Base-by-base conservation (phyloP, 1,140 invertebrate species). In the Plodia interpunctella region DNA sequence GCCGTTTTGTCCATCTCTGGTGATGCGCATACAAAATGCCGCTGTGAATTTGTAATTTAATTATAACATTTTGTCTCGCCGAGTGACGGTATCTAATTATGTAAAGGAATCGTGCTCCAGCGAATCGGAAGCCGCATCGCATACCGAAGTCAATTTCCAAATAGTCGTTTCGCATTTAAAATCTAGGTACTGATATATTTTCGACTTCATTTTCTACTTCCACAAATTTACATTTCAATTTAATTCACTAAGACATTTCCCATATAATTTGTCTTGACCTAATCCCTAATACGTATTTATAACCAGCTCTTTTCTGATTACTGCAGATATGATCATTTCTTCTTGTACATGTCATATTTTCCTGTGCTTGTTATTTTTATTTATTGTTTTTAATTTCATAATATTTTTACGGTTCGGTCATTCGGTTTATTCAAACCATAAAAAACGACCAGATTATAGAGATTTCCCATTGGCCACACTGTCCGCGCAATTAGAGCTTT, bases 41-140 rank as follows among this genome's bases (percentile, higher is more conserved):
- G 66, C 72, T 68, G 71, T 73, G 67, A 76, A 78, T 74, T 77
- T 69, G 68, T 76, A 83, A 85, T 85, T 83, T 76, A 76, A 85
- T 82, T 83, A 80, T 59, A 69, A 79, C 65, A 73, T 79, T 76
- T 76, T 76, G 72, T 78, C 65, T 77, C 68, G 66, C 5, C 13
- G 51, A 21, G 51, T 28, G 51, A 53, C 51, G 8, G 51, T 51
- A 11, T 25, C 20, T 21, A 15, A 53, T 53, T 28, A 21, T 11
- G 51, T 21, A 25, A 53, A 53, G 19, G 51, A 53, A 53, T 53
- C 51, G 51, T 53, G 51, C 19, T 53, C 51, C 51, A 53, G 13
- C n/a, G 38, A 3, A 44, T 44, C 38, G 2, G 5, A 15, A 2
- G 13, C 13, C 15, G 13, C 13, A n/a, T 11, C 9, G 32, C 38